phyloP scores from a whole-genome alignment of 2,113 vertebrate species.

The Tylochromis polylepis region DNA sequence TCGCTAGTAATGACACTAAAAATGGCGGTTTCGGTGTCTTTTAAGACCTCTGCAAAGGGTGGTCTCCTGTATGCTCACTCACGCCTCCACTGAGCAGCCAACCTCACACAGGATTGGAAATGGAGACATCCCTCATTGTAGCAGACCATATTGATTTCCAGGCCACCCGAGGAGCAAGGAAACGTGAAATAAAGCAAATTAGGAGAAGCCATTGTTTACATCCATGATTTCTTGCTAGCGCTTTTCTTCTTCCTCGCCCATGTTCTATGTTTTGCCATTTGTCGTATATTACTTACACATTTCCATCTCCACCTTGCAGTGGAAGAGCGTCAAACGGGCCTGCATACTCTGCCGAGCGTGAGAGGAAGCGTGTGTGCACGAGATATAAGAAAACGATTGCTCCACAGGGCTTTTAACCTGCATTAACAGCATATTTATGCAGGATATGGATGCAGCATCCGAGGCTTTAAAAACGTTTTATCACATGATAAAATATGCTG shows the following conservation, averaged over 20 bases:
- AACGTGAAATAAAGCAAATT: neutral
- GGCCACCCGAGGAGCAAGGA: conserved; percentile 1
- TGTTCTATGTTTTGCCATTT: neutral
- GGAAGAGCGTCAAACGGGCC: neutral
- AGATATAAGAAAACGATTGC: neutral
- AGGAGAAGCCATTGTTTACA: neutral
- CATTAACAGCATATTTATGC: neutral
- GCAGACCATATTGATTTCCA: neutral
- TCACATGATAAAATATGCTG: neutral
- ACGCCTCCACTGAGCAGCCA: neutral
- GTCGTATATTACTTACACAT: neutral
- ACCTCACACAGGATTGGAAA: neutral
- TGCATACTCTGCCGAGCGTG: neutral
- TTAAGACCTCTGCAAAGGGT: neutral
- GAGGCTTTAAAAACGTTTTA: neutral
- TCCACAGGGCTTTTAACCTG: neutral
- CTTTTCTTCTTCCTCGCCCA: neutral
- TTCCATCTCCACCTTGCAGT: neutral
- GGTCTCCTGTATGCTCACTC: neutral
- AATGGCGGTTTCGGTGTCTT: neutral
- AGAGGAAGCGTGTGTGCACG: neutral
- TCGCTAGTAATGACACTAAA: neutral
- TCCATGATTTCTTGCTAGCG: neutral
- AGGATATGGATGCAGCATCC: neutral
- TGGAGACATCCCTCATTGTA: neutral